A percentile compares a stretch with the other conserved stretches of the same genome.
Conservation (phyloP, 1,140 invertebrate species). For the Tribolium castaneum region DNA sequence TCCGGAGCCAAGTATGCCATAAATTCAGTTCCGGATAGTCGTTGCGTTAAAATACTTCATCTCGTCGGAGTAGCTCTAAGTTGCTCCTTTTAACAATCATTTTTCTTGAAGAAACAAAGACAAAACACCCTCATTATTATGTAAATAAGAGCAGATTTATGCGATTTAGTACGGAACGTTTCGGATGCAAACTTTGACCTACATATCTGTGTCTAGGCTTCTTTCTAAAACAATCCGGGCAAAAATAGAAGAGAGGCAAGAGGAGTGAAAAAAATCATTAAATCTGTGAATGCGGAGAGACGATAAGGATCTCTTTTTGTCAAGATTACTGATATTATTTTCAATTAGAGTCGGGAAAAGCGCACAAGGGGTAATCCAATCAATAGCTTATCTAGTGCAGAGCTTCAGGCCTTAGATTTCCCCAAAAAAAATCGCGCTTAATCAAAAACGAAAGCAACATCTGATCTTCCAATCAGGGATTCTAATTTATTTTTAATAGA, state of each 20-base stretch:
- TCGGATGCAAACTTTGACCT: constrained; percentile 16
- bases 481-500: too few species aligned
- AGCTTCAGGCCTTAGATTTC: not conserved
- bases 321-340: constrained; percentile 20
- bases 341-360: constrained; percentile 20
- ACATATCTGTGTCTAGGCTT: not conserved
- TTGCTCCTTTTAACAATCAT: constrained; percentile 1
- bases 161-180: not conserved
- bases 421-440: not conserved
- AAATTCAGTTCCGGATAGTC: not conserved
- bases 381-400: constrained; percentile 10
- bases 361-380: constrained; percentile 8
- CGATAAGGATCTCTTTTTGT: constrained; percentile 5
- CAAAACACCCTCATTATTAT: constrained; percentile 7
- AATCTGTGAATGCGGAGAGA: not conserved
- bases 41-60: constrained; percentile 2
- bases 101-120: constrained; percentile 7
- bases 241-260: not conserved
- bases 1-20: constrained; percentile 5
- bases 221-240: not conserved
- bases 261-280: not conserved
- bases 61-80: not conserved
- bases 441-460: too few species aligned
- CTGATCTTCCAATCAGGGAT: not conserved
- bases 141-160: constrained; percentile 11